Evolutionary conservation across 2,888 invertebrate genomes (phyloP).

Genomic region (Rhaphigaster nebulosa): DNA sequence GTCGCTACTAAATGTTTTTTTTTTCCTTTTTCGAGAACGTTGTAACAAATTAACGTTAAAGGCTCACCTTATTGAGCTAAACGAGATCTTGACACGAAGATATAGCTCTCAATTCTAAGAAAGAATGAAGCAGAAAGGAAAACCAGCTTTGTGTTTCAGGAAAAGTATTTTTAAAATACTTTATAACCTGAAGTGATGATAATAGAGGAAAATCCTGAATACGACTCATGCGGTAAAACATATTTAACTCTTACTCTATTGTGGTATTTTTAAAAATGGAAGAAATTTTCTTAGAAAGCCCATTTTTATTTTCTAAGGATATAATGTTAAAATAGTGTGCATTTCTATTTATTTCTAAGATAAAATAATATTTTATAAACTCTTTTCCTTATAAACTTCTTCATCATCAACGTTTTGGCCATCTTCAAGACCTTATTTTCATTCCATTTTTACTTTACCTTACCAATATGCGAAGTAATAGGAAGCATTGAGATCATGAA

Average conservation of each 20-base stretch:
- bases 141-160: neutral
- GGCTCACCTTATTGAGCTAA: neutral
- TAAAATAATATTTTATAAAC: no score
- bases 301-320: no score
- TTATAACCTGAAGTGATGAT: neutral
- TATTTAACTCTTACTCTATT: neutral
- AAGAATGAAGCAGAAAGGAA: neutral
- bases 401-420: no score
- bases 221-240: neutral
- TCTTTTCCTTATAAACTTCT: no score
- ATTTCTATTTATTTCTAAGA: no score
- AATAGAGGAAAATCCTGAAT: neutral
- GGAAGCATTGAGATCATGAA: no score
- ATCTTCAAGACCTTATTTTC: no score
- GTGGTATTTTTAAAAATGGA: neutral
- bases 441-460: no score
- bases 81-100: neutral
- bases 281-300: no score
- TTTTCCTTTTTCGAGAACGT: no score
- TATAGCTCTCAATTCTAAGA: neutral
- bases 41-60: neutral
- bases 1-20: neutral
- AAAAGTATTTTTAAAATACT: neutral
- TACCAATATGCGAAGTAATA: no score
- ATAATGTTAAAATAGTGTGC: no score